Evolutionary conservation across 2,797 vertebrate species (phyloP), one percentile per base, ranked within the genome.

Genomic region (Salmo trutta): DNA sequence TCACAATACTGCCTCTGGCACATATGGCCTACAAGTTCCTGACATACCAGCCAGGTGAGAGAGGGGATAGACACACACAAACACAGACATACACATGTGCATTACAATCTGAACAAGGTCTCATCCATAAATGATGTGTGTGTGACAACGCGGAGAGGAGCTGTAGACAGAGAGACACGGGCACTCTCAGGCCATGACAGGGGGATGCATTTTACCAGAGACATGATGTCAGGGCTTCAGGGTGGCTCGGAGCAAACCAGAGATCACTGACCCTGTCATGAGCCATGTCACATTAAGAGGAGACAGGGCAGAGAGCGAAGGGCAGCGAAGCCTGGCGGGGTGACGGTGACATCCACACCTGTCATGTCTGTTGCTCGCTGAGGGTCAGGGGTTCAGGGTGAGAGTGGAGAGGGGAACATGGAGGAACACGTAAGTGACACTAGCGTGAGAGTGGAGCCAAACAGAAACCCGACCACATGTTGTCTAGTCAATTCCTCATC

Each of bases 21-120:
- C 94, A 95, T 91, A 98, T 99, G 97, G 97, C 97, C 67, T 97
- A 96, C 91, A 97, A 95, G 87, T 97, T 99, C 89, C 80, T 93
- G 41, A 14, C 47, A 14, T 29, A 71, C 36, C 19, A 54, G 67
- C 51, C n/a, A 64, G 73, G 54, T 69, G 21, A 64, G 59, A 27
- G 21, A 64, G 21, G 21, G 21, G 24, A 24, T 21, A 14, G 21
- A 47, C 17, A 15, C 21, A 68, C 10, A 47, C 54, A 27, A 36
- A 47, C 15, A 74, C 73, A 24, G 24, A 64, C 27, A 19, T 53
- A 72, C 52, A 47, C 14, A 10, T 17, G 36, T 33, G 6, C 36
- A 5, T 6, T 53, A 15, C 19, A 21, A 71, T 41, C 17, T 47
- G n/a, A 14, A 47, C 41, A 51, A 21, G 10, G 33, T 47, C 19